Percentiles rank a stretch among this genome's conserved stretches.
These are phyloP conservation scores for Archivesica marissinica DNA, from an alignment of 1,140 invertebrate genomes.

Conservation along the genomic window DNA sequence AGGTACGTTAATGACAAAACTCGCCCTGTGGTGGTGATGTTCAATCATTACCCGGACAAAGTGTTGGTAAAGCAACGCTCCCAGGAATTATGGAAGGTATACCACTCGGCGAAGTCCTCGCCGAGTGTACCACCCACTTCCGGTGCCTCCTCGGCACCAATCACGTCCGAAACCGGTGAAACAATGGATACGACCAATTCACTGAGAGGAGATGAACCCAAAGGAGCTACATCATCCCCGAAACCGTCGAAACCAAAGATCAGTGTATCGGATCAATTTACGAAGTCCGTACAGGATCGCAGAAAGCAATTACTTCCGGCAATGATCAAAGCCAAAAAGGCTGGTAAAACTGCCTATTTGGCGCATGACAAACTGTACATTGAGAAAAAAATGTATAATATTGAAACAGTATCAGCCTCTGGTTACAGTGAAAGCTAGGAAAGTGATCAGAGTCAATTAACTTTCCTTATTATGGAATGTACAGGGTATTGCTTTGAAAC, in stretches of 20 bases:
- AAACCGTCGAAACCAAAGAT: neutral
- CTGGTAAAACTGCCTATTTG: neutral
- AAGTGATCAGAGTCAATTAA: slow-evolving; percentile 7
- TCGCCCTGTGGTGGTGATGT: neutral
- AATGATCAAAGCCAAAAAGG: slow-evolving; percentile 30
- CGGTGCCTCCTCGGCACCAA: neutral
- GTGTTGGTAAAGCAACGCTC: neutral
- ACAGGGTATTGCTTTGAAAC: slow-evolving; percentile 10
- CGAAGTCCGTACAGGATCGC: neutral
- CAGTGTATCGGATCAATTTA: neutral
- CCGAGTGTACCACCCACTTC: no score
- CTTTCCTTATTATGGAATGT: slow-evolving; percentile 44
- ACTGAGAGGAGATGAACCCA: neutral
- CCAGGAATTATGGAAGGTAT: neutral
- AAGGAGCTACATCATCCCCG: no score
- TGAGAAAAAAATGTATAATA: slow-evolving; percentile 32
- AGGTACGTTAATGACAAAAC: neutral
- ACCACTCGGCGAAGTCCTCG: neutral
- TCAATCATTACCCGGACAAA: neutral
- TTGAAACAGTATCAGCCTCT: neutral
- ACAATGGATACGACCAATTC: neutral
- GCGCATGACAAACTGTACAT: slow-evolving; percentile 8
- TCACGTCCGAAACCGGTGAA: neutral
- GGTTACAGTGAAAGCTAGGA: neutral
- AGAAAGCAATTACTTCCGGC: neutral